These are phyloP conservation scores for Cryptophagus acutangulus DNA, from an alignment of 2,888 invertebrate species.

Conservation along the genomic window DNA sequence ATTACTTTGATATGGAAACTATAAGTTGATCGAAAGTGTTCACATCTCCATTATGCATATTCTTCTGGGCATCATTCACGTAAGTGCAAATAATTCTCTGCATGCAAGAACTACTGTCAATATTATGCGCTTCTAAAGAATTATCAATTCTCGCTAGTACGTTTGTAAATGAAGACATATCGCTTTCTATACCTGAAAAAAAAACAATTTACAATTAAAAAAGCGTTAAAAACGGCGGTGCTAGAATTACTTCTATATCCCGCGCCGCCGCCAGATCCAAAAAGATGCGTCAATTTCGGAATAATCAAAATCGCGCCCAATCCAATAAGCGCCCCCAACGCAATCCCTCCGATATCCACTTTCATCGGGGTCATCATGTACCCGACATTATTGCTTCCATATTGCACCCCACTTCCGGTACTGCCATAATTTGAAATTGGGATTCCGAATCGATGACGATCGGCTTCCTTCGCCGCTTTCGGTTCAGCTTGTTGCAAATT, in stretches of 20 bases:
- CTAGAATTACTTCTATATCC: slow-evolving; percentile 69
- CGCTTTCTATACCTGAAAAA: slow-evolving; percentile 41
- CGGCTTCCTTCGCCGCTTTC: slow-evolving; percentile 32
- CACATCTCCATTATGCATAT: slow-evolving; percentile 57
- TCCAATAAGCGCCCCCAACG: slow-evolving; percentile 74
- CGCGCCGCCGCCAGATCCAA: slow-evolving; percentile 59
- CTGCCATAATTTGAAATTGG: slow-evolving; percentile 50
- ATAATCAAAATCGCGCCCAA: slow-evolving; percentile 75
- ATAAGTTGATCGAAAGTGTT: slow-evolving; percentile 61
- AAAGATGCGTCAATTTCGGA: slow-evolving; percentile 70
- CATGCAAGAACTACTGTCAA: slow-evolving; percentile 67
- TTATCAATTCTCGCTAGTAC: slow-evolving; percentile 63
- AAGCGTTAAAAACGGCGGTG: too few species aligned
- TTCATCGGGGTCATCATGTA: slow-evolving; percentile 66
- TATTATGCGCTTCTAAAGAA: slow-evolving; percentile 62
- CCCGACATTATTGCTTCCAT: slow-evolving; percentile 51
- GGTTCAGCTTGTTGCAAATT: slow-evolving; percentile 24
- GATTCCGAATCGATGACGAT: slow-evolving; percentile 52
- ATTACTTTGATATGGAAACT: slow-evolving; percentile 57
- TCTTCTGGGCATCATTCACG: slow-evolving; percentile 64
- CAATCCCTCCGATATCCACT: slow-evolving; percentile 76
- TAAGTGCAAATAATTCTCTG: slow-evolving; percentile 68
- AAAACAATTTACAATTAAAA: too few species aligned
- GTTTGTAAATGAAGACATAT: slow-evolving; percentile 55
- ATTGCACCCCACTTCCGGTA: slow-evolving; percentile 43